phyloP scores from a whole-genome alignment of 2,113 vertebrate species.

The Gnathonemus longibarbis region DNA sequence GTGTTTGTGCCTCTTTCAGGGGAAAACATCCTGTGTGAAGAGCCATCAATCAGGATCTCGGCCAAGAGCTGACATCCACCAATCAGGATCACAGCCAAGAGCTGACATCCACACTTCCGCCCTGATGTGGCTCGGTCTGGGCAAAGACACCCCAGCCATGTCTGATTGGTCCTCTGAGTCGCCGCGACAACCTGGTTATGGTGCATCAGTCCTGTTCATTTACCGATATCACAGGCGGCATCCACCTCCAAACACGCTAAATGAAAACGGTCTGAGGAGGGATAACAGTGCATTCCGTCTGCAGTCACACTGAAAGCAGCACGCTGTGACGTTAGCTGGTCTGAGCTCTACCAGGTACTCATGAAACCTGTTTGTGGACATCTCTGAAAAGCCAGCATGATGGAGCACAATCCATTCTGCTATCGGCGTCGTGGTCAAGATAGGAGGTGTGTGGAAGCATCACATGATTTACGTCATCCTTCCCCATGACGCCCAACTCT shows the following conservation, averaged over 20 bases:
- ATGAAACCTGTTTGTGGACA: neutral
- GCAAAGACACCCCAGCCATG: neutral
- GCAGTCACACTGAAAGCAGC: neutral
- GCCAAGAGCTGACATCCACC: neutral
- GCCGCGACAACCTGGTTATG: neutral
- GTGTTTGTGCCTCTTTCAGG: neutral
- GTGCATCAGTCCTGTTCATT: neutral
- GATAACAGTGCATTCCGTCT: neutral
- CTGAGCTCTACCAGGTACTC: neutral
- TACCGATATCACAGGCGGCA: neutral
- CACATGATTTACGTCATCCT: neutral
- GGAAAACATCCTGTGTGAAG: neutral
- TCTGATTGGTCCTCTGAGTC: neutral
- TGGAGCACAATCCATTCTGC: neutral
- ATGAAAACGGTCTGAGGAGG: neutral
- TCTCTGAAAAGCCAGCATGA: neutral
- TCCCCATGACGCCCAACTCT: neutral
- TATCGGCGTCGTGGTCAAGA: neutral
- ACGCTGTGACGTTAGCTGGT: neutral
- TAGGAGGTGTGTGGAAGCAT: neutral
- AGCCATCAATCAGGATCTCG: neutral
- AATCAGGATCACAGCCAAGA: neutral
- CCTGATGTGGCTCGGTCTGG: neutral
- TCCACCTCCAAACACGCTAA: neutral
- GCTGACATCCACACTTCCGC: neutral